Conservation (phyloP, 2,888 invertebrate genomes). For the Andrena camellia region DNA sequence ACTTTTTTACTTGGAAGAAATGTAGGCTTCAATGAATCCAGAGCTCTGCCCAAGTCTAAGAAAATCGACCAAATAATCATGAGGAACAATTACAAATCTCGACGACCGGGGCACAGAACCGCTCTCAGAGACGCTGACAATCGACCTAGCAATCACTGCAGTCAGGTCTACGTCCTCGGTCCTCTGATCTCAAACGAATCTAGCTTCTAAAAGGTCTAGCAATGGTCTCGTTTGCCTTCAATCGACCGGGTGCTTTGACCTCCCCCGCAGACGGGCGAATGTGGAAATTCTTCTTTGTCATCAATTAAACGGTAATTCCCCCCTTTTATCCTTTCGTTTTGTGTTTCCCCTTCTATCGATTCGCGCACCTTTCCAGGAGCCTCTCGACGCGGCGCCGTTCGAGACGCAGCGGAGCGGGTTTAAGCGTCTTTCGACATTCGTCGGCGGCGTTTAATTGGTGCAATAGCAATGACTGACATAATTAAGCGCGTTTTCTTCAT, state of each 20-base stretch:
- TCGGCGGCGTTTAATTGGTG: conserved; percentile 27
- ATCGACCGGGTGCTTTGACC: conserved; percentile 64
- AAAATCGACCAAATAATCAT: conserved; percentile 17
- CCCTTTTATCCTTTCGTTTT: conserved; percentile 32
- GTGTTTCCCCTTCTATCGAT: conserved; percentile 9
- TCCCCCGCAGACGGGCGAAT: conserved; percentile 50
- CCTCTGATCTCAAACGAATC: conserved; percentile 63
- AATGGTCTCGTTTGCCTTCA: conserved; percentile 65
- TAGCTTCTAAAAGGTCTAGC: conserved; percentile 48
- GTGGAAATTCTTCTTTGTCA: conserved; percentile 71
- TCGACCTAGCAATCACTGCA: conserved; percentile 68
- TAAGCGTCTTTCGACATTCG: conserved; percentile 1
- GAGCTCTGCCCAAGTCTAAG: not conserved
- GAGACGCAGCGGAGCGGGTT: not conserved
- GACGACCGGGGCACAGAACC: not conserved
- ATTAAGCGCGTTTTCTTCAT: conserved; percentile 19
- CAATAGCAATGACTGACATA: not conserved
- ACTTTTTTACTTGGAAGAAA: not conserved
- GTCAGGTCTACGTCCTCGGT: conserved; percentile 28
- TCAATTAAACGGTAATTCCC: conserved; percentile 72
- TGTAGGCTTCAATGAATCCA: conserved; percentile 17
- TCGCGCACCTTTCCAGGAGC: not conserved
- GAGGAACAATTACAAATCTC: conserved; percentile 35
- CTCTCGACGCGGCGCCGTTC: not conserved
- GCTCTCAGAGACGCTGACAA: conserved; percentile 59